Evolutionary conservation across 2,113 vertebrate genomes (phyloP).

Genomic region (Dermatemys mawii): DNA sequence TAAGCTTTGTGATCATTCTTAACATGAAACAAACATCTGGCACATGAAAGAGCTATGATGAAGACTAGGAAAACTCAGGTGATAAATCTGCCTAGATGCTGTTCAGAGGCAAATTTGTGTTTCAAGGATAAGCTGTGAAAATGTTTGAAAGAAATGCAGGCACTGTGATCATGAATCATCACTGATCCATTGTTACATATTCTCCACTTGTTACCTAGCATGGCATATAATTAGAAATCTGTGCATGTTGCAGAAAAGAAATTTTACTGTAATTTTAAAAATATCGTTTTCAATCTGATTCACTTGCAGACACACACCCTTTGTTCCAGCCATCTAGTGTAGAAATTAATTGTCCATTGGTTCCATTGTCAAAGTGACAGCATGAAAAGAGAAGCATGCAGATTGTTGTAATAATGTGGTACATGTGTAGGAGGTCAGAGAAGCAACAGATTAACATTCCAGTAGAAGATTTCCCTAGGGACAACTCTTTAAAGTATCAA

Average conservation of each 20-base stretch:
- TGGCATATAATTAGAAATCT: constrained; percentile 27
- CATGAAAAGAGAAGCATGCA: constrained; percentile 74
- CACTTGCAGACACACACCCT: constrained; percentile 38
- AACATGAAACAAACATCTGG: constrained; percentile 31
- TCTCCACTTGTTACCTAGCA: neutral
- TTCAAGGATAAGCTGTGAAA: constrained; percentile 55
- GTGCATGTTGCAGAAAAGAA: constrained; percentile 39
- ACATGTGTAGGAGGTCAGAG: constrained; percentile 80
- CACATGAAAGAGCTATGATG: constrained; percentile 34
- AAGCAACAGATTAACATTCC: constrained; percentile 82
- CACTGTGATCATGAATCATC: constrained; percentile 16
- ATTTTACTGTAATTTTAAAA: constrained; percentile 57
- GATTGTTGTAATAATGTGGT: constrained; percentile 77
- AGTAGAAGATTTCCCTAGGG: constrained; percentile 76
- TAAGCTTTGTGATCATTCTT: constrained; percentile 17
- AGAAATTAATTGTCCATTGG: constrained; percentile 55
- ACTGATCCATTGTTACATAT: constrained; percentile 29
- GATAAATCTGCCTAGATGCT: constrained; percentile 39
- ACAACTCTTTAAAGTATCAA: constrained; percentile 72
- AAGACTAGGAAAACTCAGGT: constrained; percentile 26
- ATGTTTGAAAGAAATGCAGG: constrained; percentile 48
- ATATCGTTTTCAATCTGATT: constrained; percentile 63
- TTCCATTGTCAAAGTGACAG: constrained; percentile 73
- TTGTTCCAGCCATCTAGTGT: constrained; percentile 50
- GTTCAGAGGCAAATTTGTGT: constrained; percentile 42